Percentiles rank a stretch among this genome's conserved stretches.
phyloP scores from a whole-genome alignment of 2,888 invertebrate species.

The Thereva nobilitata region DNA sequence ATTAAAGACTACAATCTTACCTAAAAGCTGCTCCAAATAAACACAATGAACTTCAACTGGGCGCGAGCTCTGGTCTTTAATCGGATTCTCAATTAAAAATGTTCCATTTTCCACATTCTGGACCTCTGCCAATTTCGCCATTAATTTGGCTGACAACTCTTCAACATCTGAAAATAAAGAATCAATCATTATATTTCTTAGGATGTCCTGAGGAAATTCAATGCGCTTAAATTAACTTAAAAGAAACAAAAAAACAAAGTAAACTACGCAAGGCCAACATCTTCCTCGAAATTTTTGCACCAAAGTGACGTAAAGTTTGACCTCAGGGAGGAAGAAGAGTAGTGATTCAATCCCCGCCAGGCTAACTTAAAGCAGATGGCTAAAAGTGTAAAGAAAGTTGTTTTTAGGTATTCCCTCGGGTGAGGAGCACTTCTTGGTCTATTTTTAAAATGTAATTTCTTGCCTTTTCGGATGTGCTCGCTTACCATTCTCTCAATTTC shows the following conservation, averaged over 20 bases:
- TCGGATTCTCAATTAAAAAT: conserved; percentile 57
- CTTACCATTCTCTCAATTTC: too few species aligned
- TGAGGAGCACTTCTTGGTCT: too few species aligned
- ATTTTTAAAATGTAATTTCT: too few species aligned
- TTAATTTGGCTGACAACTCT: conserved; percentile 58
- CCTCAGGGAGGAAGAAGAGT: too few species aligned
- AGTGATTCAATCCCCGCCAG: too few species aligned
- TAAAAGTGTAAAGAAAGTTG: too few species aligned
- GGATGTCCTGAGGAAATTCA: conserved; percentile 2
- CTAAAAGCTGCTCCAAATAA: conserved; percentile 45
- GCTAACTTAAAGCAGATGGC: too few species aligned
- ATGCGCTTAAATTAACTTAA: conserved; percentile 1
- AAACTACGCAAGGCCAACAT: background rate
- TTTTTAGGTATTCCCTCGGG: too few species aligned
- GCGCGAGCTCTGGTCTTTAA: conserved; percentile 47
- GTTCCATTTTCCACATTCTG: conserved; percentile 58
- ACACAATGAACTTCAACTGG: conserved; percentile 46
- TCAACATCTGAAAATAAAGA: conserved; percentile 55
- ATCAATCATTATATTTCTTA: conserved; percentile 24
- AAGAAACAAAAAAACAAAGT: background rate
- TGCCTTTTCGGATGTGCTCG: too few species aligned
- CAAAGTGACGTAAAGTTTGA: too few species aligned
- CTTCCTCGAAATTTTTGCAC: background rate
- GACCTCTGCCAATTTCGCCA: conserved; percentile 58
- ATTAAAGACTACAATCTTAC: conserved; percentile 33